Evolutionary conservation across 2,888 invertebrate genomes (phyloP), one percentile per base, ranked within the genome.

Genomic region (Lycia hirtaria): DNA sequence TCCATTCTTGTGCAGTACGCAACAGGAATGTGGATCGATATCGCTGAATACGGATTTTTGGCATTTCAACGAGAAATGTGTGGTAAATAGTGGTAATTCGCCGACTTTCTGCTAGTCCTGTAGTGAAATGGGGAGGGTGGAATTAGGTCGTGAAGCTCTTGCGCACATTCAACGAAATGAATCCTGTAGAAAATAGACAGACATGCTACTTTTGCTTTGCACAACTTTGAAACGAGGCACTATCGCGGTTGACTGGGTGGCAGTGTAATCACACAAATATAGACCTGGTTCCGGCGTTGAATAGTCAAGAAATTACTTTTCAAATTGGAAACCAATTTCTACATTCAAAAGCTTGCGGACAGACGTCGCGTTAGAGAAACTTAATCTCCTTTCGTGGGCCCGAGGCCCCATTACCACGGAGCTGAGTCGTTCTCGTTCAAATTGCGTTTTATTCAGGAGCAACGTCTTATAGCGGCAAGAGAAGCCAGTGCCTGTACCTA

Each of bases 261-360:
- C 37, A 48, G 17, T 44, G 55, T 51, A 60, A 51, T 62, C 47
- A 30, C n/a, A 38, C 30, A 38, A 17, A 44, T 40, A 47, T 40
- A 6, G 15, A 60, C 52, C 50, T 12, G 12, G 26, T 48, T 51
- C 38, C 35, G 33, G 30, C 22, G 32, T 35, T 38, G 51, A 58
- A 64, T 51, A 57, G 55, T 35, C 17, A 24, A 61, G 48, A 64
- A 56, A 61, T 57, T 61, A 60, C 64, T 61, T 65, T 64, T 32
- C 43, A 58, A 75, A 75, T 74, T 71, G 73, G 69, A 73, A 80
- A 76, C 71, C 76, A 73, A 77, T 77, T 78, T 74, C 68, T 65
- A 65, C 64, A 70, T 66, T 68, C 68, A 71, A 77, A 78, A 75
- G 76, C 73, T 76, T 68, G 67, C 60, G 69, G 68, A 69, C 64